Conservation (phyloP, 2,797 vertebrate species). For the Trematomus bernacchii region DNA sequence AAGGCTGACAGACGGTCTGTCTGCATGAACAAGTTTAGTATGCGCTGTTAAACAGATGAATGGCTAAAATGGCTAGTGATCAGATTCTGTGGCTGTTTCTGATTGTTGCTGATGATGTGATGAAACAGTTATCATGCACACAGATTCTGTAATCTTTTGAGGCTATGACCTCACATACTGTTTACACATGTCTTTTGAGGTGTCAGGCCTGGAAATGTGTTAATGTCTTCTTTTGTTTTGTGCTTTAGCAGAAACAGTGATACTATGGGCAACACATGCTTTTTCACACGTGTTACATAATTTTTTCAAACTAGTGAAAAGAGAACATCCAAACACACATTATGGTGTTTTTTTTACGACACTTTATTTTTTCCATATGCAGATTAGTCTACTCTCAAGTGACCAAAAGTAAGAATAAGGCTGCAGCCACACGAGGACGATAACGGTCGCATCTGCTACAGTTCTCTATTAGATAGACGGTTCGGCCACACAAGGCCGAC, state of each 20-base stretch:
- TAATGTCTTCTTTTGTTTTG: not conserved
- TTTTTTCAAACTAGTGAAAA: too few species aligned
- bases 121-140: conserved; percentile 4
- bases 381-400: too few species aligned
- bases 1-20: conserved; percentile 50
- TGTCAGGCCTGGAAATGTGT: not conserved
- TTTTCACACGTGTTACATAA: too few species aligned
- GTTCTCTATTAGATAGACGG: too few species aligned
- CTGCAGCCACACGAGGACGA: too few species aligned
- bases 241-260: not conserved
- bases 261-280: too few species aligned
- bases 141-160: conserved; percentile 1
- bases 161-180: not conserved
- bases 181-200: not conserved
- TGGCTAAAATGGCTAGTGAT: conserved; percentile 36
- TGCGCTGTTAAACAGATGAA: conserved; percentile 27
- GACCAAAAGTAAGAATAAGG: too few species aligned
- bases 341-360: too few species aligned
- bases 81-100: conserved; percentile 30
- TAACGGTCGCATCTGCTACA: too few species aligned
- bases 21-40: conserved; percentile 57
- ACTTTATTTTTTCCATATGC: too few species aligned
- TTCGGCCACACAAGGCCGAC: too few species aligned
- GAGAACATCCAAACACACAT: too few species aligned
- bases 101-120: conserved; percentile 33